Conservation (phyloP, 92 coral and sea anemone genomes). For the Micromussa lordhowensis region DNA sequence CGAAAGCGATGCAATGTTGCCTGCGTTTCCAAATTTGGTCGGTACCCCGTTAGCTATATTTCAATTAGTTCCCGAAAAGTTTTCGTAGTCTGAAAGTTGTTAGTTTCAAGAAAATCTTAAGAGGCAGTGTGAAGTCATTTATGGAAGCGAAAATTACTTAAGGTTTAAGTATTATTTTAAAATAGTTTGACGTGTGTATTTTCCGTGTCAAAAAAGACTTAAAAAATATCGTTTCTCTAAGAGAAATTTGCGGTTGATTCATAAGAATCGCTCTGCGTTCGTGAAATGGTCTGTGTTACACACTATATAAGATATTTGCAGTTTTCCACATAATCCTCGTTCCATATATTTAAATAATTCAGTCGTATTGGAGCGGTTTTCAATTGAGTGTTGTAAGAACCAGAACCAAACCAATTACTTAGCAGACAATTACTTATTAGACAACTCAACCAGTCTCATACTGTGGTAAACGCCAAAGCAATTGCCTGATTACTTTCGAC, state of each 20-base stretch:
- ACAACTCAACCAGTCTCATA: no score
- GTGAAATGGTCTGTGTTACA: background rate
- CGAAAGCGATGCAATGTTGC: background rate
- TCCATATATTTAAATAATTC: background rate
- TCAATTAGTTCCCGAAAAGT: no score
- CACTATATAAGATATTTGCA: background rate
- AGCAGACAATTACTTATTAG: no score
- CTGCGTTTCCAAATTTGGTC: background rate
- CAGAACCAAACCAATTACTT: no score
- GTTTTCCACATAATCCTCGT: background rate
- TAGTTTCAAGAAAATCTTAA: background rate
- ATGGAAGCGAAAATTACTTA: background rate
- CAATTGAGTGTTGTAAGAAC: background rate
- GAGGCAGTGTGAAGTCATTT: background rate
- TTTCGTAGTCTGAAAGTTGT: background rate
- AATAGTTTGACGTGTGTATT: background rate
- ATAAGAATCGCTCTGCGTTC: background rate
- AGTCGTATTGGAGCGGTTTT: background rate
- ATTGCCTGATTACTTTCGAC: no score
- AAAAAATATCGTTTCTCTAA: conserved; percentile 13
- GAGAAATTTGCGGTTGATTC: conserved; percentile 42
- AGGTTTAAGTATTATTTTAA: background rate
- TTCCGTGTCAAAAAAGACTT: background rate
- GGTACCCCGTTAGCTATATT: background rate
- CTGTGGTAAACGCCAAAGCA: no score